Conservation (phyloP, 2,797 vertebrate genomes). For the Rousettus madagascariensis region DNA sequence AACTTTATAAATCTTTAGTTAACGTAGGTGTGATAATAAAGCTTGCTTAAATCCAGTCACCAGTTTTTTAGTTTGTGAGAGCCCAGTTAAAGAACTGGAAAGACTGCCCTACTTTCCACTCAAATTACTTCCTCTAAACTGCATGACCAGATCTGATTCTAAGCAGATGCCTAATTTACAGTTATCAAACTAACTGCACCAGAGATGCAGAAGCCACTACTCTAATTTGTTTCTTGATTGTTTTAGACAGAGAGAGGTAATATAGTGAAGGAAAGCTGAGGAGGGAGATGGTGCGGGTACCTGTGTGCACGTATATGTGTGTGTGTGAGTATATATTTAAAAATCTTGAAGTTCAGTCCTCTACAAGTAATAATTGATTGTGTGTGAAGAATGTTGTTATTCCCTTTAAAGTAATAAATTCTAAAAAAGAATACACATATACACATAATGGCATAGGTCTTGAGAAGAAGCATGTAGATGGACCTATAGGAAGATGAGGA, state of each 20-base stretch:
- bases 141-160: not conserved
- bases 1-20: not conserved
- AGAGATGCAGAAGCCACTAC: not conserved
- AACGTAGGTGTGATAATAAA: not conserved
- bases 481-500: not conserved
- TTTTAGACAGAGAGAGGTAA: not conserved
- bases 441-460: not conserved
- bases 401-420: not conserved
- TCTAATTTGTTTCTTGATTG: not conserved
- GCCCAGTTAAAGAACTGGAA: not conserved
- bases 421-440: not conserved
- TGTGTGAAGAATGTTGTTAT: not conserved
- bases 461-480: not conserved
- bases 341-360: not conserved
- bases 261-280: not conserved
- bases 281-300: not conserved
- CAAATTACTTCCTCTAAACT: not conserved
- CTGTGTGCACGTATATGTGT: rapidly evolving
- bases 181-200: not conserved
- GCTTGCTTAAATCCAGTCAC: not conserved
- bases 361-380: not conserved
- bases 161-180: not conserved
- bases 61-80: not conserved
- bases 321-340: no score
- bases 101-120: not conserved